Conservation (phyloP, 1,140 invertebrate genomes). For the Neodiprion fabricii region DNA sequence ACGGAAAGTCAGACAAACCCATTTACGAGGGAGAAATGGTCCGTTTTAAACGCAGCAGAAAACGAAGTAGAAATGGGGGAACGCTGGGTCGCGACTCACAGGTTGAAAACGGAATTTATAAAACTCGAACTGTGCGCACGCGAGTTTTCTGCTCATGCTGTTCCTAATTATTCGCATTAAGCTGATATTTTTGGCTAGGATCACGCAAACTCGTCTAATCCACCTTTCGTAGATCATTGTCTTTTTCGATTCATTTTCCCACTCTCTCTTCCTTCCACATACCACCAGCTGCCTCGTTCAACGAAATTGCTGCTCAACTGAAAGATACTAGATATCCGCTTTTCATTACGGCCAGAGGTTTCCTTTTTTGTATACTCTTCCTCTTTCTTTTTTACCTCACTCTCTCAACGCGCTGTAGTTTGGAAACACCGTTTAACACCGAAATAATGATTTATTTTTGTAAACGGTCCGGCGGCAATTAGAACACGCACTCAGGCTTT, state of each 20-base stretch:
- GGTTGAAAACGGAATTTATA: background rate
- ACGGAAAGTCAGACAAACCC: slow-evolving; percentile 35
- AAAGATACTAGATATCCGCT: slow-evolving; percentile 15
- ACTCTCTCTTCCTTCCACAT: background rate
- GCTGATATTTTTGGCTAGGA: background rate
- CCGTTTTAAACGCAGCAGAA: slow-evolving; percentile 25
- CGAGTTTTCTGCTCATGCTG: background rate
- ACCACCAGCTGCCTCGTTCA: too few relatives aligned
- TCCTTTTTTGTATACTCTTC: background rate
- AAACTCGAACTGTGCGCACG: background rate
- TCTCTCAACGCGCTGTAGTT: slow-evolving; percentile 12
- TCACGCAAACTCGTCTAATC: background rate
- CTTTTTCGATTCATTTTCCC: background rate
- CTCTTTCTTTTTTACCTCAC: slow-evolving; percentile 13
- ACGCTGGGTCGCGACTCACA: background rate
- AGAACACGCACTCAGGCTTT: background rate
- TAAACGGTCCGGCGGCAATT: background rate
- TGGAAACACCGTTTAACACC: background rate
- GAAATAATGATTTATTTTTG: background rate
- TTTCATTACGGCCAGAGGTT: background rate
- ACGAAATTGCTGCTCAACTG: too few relatives aligned
- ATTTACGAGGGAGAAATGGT: slow-evolving; percentile 28
- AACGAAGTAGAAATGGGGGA: background rate
- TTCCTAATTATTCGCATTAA: slow-evolving; percentile 1
- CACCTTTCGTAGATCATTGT: background rate